Conservation (phyloP, 2,888 invertebrate genomes). For the Athrips mouffetella region DNA sequence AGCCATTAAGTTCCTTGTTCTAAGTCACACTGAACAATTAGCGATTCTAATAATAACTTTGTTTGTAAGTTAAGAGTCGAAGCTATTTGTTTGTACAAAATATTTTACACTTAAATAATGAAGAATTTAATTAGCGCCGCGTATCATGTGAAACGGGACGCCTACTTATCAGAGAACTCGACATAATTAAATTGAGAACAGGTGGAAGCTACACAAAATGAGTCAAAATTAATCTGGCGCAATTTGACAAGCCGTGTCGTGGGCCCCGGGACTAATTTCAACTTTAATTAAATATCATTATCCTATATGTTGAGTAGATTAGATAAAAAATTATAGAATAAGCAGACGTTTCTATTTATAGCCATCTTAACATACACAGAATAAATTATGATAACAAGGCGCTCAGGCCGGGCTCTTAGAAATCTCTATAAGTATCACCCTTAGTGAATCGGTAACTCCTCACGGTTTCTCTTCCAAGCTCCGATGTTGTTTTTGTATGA, state of each 20-base stretch:
- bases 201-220: slow-evolving; percentile 65
- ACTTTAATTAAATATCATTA: slow-evolving; percentile 60
- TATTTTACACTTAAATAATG: slow-evolving; percentile 22
- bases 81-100: neutral
- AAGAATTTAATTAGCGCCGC: slow-evolving; percentile 59
- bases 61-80: too few species aligned
- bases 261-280: slow-evolving; percentile 50
- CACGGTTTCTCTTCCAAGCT: too few species aligned
- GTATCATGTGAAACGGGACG: slow-evolving; percentile 63
- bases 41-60: too few species aligned
- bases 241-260: slow-evolving; percentile 58
- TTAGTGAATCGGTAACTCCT: too few species aligned
- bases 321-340: neutral
- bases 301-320: neutral
- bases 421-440: too few species aligned
- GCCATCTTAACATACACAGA: neutral
- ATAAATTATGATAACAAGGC: too few species aligned
- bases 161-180: slow-evolving; percentile 59
- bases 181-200: slow-evolving; percentile 71
- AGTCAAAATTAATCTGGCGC: slow-evolving; percentile 71
- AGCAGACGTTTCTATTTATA: neutral
- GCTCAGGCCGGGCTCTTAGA: too few species aligned
- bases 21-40: too few species aligned
- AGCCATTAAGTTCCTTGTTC: too few species aligned
- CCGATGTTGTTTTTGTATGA: too few species aligned